Evolutionary conservation across 1,140 invertebrate genomes (phyloP), one percentile per base, ranked within the genome.

Genomic region (Littorina saxatilis): DNA sequence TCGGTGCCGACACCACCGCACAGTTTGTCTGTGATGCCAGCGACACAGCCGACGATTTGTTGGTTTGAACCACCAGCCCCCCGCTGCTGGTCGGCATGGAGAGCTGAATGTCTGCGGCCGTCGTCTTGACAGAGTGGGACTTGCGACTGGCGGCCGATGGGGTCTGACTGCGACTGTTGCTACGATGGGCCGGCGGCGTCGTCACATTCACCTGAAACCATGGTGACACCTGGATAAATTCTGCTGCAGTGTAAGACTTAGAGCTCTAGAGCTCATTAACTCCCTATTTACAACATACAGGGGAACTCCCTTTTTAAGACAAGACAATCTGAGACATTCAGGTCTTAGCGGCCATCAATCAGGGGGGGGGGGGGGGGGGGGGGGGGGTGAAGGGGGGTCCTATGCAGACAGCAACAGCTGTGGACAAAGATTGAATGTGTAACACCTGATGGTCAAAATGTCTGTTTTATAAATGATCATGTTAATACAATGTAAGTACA

Each of bases 21-120:
- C 74, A 11, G 13, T 23, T 43, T 5, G 20, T 61, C 9, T 61
- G 9, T 23, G 9, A 23, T 23, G 20, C 20, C 20, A 61, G 20
- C 20, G 58, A 61, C 9, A 23, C 58, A 7, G 5, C 7, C 58
- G 27, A 9, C 58, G 4, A 7, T 7, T 29, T 61, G 20, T 7
- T 61, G 58, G 58, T 73, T 27, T 39, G 70, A 32, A 73, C n/a
- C 40, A 73, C 20, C 40, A 73, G 4, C 17, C 37, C 70, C 15
- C 37, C 35, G n/a, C 37, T 1, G n/a, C 39, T 72, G 68, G 20
- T 73, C 37, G 70, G 7, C 4, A 37, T 37, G 11, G 70, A 37
- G 27, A 63, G 55, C 17, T 73, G 70, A 13, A 37, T 43, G 39
- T 78, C 76, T 9, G 55, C 37, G 2, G 32, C n/a, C 0, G 52